These are phyloP conservation scores for Eurois occulta DNA, from an alignment of 2,888 invertebrate species.

Conservation along the genomic window DNA sequence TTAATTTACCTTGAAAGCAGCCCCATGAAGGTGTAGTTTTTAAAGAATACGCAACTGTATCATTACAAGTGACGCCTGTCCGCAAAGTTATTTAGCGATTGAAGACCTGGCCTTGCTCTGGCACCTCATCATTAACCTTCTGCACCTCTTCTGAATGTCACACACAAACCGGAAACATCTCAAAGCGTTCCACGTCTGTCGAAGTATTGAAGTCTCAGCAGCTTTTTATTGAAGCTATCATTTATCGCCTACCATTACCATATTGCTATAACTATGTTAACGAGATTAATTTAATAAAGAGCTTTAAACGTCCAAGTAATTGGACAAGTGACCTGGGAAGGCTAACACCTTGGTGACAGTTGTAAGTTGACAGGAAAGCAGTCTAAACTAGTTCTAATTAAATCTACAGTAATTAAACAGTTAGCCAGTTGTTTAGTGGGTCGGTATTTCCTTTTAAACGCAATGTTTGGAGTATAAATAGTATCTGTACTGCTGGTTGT, in stretches of 20 bases:
- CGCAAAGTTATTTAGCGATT: neutral
- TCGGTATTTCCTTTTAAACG: conserved; percentile 56
- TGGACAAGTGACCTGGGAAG: conserved; percentile 27
- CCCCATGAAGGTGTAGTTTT: neutral
- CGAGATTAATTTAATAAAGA: conserved; percentile 41
- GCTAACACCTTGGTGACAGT: conserved; percentile 26
- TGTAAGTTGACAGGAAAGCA: conserved; percentile 12
- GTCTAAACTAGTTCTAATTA: conserved; percentile 46
- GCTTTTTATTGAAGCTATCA: conserved; percentile 34
- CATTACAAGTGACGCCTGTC: neutral
- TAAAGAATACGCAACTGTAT: neutral
- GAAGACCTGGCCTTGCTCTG: neutral
- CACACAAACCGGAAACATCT: conserved; percentile 38
- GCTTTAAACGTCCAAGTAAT: conserved; percentile 42
- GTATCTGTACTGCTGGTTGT: conserved; percentile 17
- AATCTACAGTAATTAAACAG: conserved; percentile 37
- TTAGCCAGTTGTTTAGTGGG: conserved; percentile 50
- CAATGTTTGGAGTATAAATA: conserved; percentile 29
- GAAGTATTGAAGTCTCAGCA: conserved; percentile 23
- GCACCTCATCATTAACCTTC: conserved; percentile 23
- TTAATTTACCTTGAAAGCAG: neutral
- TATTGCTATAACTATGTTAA: conserved; percentile 13
- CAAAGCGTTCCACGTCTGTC: conserved; percentile 24
- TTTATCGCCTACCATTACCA: conserved; percentile 23
- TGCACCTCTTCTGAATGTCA: neutral